These are phyloP conservation scores for Phaedon cochleariae DNA, from an alignment of 2,888 invertebrate genomes.

Conservation along the genomic window DNA sequence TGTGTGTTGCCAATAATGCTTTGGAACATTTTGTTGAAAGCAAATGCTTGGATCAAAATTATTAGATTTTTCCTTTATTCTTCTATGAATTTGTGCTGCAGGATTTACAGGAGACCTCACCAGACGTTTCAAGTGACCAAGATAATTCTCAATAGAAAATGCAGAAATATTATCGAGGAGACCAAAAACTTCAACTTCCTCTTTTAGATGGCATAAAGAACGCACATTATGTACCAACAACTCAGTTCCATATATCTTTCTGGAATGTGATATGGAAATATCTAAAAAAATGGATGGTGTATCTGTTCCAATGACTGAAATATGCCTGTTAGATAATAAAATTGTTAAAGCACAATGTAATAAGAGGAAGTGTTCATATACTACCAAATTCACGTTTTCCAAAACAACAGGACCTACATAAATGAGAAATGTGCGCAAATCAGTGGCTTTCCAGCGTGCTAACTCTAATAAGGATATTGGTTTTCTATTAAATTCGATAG, in stretches of 20 bases:
- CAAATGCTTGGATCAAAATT: not conserved
- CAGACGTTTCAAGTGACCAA: slow-evolving; percentile 12
- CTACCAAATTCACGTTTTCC: slow-evolving; percentile 1
- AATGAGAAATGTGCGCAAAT: slow-evolving; percentile 24
- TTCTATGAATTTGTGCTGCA: slow-evolving; percentile 4
- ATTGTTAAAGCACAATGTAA: slow-evolving; percentile 17
- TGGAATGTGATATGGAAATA: slow-evolving; percentile 1
- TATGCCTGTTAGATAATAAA: not conserved
- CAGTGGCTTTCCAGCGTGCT: slow-evolving; percentile 22
- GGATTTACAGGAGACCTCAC: slow-evolving; percentile 15
- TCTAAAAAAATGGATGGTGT: not conserved
- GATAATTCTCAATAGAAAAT: slow-evolving; percentile 20
- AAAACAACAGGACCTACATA: slow-evolving; percentile 22
- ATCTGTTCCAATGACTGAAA: not conserved
- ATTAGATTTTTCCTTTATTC: slow-evolving; percentile 1
- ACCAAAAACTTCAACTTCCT: slow-evolving; percentile 3
- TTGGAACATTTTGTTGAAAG: not conserved
- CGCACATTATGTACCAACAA: slow-evolving; percentile 19
- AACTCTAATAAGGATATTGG: slow-evolving; percentile 19
- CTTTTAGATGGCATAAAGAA: slow-evolving; percentile 11
- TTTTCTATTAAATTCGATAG: slow-evolving; percentile 27
- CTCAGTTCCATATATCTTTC: slow-evolving; percentile 16
- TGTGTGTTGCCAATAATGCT: slow-evolving; percentile 1
- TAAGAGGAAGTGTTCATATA: slow-evolving; percentile 24
- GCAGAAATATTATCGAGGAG: slow-evolving; percentile 14